phyloP scores from a whole-genome alignment of 2,113 vertebrate species.

The Genyomyrus donnyi region DNA sequence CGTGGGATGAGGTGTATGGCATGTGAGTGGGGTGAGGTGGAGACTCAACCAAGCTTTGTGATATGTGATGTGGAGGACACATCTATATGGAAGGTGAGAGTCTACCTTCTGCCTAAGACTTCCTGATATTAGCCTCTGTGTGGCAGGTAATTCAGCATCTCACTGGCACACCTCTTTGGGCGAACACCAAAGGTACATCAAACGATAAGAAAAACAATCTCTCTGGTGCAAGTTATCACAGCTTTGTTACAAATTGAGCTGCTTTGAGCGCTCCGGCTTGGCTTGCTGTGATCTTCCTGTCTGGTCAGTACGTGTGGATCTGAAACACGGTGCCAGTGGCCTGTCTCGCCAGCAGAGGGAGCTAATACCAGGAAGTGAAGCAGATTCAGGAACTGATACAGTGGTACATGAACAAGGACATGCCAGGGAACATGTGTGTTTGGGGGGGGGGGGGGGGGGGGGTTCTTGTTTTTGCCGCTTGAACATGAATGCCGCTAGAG shows the following conservation, averaged over 20 bases:
- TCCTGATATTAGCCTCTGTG: conserved; percentile 18
- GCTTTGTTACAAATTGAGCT: background rate
- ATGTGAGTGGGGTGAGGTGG: conserved; percentile 4
- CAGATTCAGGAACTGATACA: conserved; percentile 5
- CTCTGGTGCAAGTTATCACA: background rate
- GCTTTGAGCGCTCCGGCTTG: background rate
- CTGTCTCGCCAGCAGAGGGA: conserved; percentile 45
- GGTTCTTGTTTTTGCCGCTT: too few species aligned
- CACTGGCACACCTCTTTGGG: background rate
- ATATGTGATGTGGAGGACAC: background rate
- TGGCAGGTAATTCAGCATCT: background rate
- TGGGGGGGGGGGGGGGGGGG: background rate
- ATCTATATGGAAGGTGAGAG: background rate
- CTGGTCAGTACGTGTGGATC: background rate
- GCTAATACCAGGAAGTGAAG: conserved; percentile 41
- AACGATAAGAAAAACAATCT: background rate
- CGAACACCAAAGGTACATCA: background rate
- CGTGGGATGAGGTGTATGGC: conserved; percentile 5
- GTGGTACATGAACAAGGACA: conserved; percentile 35
- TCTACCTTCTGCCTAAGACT: conserved; percentile 16
- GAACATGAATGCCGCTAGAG: too few species aligned
- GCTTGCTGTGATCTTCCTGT: background rate
- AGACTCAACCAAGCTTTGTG: background rate
- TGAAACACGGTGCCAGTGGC: background rate
- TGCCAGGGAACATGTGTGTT: conserved; percentile 19